phyloP scores from a whole-genome alignment of 1,140 invertebrate genomes.

The Eriosoma lanigerum region DNA sequence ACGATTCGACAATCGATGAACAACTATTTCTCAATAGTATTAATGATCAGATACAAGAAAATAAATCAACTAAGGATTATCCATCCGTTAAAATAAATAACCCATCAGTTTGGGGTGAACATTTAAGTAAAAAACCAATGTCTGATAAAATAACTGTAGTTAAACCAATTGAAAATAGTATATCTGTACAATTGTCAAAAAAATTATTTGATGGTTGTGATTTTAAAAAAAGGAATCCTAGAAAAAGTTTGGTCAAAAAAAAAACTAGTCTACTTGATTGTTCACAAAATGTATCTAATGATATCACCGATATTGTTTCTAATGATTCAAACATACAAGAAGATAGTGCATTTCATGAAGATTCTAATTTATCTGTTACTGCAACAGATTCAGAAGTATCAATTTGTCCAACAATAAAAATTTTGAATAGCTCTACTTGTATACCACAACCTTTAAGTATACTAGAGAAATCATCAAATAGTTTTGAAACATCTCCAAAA shows the following conservation, averaged over 20 bases:
- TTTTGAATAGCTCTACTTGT: conserved; percentile 55
- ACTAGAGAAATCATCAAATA: conserved; percentile 58
- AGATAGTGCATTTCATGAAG: conserved; percentile 43
- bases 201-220: conserved; percentile 71
- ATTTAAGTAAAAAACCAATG: conserved; percentile 62
- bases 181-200: conserved; percentile 64
- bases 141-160: conserved; percentile 55
- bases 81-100: conserved; percentile 54
- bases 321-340: conserved; percentile 37
- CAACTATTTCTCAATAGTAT: conserved; percentile 53
- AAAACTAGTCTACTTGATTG: conserved; percentile 27
- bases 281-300: neutral
- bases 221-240: conserved; percentile 73
- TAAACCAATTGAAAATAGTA: conserved; percentile 57
- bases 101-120: conserved; percentile 62
- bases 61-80: conserved; percentile 55
- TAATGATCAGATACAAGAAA: conserved; percentile 54
- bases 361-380: conserved; percentile 32
- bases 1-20: conserved; percentile 30
- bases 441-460: conserved; percentile 58
- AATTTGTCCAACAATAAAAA: conserved; percentile 56
- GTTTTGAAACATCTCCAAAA: conserved; percentile 23
- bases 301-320: neutral
- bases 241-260: conserved; percentile 61
- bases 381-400: conserved; percentile 47